phyloP scores from a whole-genome alignment of 2,888 invertebrate species.

The Hirtodrosophila alboralis region DNA sequence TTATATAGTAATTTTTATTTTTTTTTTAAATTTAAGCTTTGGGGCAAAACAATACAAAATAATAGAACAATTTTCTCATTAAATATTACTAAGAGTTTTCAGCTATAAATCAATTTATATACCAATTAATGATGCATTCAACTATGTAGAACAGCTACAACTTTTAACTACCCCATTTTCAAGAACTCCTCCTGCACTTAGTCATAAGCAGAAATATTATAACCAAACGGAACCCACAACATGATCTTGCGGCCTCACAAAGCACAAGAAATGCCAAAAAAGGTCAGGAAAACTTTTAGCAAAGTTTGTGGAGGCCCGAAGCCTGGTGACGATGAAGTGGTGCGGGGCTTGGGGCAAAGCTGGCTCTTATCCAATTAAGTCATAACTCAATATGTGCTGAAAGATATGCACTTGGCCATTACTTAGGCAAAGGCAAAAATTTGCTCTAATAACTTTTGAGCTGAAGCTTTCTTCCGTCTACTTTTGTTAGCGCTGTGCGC shows the following conservation, averaged over 20 bases:
- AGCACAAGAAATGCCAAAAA: constrained; percentile 5
- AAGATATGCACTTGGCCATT: constrained; percentile 75
- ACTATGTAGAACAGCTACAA: neutral
- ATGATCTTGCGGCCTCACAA: constrained; percentile 36
- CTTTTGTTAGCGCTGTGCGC: constrained; percentile 43
- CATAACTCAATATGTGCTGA: constrained; percentile 82
- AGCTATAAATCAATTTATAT: neutral
- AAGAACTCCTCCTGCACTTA: constrained; percentile 14
- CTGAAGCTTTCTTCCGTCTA: constrained; percentile 58
- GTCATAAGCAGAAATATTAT: constrained; percentile 15
- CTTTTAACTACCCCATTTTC: neutral
- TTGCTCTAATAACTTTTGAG: constrained; percentile 72
- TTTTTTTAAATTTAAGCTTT: too few species aligned
- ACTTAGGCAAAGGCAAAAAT: constrained; percentile 77
- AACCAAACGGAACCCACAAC: constrained; percentile 24
- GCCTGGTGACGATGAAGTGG: constrained; percentile 14
- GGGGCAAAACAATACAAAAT: too few species aligned
- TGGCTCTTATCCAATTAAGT: constrained; percentile 83
- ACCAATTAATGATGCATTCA: constrained; percentile 14
- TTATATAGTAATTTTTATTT: too few species aligned
- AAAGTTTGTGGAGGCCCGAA: constrained; percentile 32
- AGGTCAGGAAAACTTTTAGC: constrained; percentile 37
- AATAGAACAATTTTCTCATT: too few species aligned
- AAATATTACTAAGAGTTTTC: neutral
- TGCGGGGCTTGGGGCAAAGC: constrained; percentile 30